Conservation (phyloP, 53 echinoderm and acorn worm species). For the Henricia sp. region DNA sequence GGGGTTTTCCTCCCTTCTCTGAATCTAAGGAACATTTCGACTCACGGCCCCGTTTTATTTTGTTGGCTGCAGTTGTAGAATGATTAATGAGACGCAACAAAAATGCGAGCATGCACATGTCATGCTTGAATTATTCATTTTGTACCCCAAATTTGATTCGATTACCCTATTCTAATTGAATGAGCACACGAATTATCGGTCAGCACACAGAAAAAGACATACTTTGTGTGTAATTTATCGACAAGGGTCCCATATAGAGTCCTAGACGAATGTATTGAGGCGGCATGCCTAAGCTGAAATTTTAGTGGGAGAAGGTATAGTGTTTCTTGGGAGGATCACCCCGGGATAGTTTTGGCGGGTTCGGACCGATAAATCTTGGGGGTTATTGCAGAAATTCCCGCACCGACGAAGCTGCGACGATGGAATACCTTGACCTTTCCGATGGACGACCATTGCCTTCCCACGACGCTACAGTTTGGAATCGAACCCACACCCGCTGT, state of each 20-base stretch:
- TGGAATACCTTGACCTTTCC: too few species aligned
- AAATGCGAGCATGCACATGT: too few species aligned
- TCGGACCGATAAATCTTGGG: constrained; percentile 10
- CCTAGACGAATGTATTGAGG: constrained; percentile 1
- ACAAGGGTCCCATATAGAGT: not conserved
- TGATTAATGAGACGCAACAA: not conserved
- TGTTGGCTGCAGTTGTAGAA: not conserved
- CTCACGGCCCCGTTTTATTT: too few species aligned
- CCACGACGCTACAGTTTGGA: too few species aligned
- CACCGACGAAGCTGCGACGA: too few species aligned
- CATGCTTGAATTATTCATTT: not conserved
- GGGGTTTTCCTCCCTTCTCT: too few species aligned
- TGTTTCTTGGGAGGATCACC: not conserved
- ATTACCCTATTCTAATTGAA: not conserved
- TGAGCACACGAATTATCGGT: constrained; percentile 3
- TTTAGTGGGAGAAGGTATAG: constrained; percentile 14
- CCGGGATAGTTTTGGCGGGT: constrained; percentile 5
- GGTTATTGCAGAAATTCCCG: too few species aligned
- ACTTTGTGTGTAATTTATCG: constrained; percentile 15
- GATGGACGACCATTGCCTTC: too few species aligned
- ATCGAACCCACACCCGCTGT: too few species aligned
- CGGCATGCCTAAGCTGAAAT: constrained; percentile 8
- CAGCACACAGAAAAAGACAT: not conserved
- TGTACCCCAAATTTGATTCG: not conserved
- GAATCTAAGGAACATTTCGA: too few species aligned